phyloP scores from a whole-genome alignment of 2,888 invertebrate genomes.

The Stenoptilia bipunctidactyla region DNA sequence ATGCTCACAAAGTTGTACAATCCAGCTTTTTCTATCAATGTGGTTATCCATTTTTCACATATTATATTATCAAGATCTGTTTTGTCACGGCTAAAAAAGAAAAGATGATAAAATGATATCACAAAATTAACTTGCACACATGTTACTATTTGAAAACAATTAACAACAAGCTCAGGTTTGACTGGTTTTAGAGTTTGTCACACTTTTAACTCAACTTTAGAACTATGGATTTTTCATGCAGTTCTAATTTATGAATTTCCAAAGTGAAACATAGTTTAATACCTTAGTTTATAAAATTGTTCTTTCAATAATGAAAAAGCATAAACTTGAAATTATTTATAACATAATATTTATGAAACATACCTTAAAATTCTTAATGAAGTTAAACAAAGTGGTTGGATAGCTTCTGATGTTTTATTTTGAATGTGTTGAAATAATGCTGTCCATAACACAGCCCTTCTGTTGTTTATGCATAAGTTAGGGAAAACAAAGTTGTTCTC shows the following conservation, averaged over 20 bases:
- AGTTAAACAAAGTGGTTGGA: slow-evolving; percentile 70
- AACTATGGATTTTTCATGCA: no score
- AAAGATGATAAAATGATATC: neutral
- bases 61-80: slow-evolving; percentile 76
- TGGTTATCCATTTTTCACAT: slow-evolving; percentile 75
- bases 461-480: slow-evolving; percentile 28
- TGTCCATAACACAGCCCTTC: slow-evolving; percentile 72
- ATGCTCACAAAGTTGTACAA: slow-evolving; percentile 55
- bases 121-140: neutral
- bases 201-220: neutral
- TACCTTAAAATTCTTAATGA: slow-evolving; percentile 78
- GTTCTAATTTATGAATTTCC: no score
- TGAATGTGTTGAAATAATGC: slow-evolving; percentile 71
- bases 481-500: slow-evolving; percentile 72
- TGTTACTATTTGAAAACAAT: neutral
- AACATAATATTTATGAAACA: no score
- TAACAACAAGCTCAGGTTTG: no score
- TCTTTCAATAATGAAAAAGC: no score
- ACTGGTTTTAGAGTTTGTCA: neutral
- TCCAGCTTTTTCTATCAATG: slow-evolving; percentile 77
- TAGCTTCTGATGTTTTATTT: slow-evolving; percentile 43
- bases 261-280: no score
- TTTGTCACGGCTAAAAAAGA: slow-evolving; percentile 81
- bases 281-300: no score
- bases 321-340: no score